Percentiles rank a stretch among this genome's conserved stretches.
Evolutionary conservation across 2,113 vertebrate species (phyloP).

Genomic region (Piliocolobus tephrosceles): DNA sequence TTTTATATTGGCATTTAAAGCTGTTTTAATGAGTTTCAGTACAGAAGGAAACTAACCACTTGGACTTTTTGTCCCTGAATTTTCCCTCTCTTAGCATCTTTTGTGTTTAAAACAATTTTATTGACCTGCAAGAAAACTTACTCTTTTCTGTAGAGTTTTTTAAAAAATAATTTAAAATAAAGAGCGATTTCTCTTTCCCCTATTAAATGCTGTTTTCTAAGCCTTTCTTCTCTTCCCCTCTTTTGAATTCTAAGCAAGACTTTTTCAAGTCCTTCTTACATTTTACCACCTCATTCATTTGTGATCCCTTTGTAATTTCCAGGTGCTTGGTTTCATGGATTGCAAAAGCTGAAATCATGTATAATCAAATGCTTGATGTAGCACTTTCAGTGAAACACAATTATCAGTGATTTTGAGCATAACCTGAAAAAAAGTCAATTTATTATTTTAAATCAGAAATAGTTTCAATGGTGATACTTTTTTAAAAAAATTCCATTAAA

Average conservation of each 20-base stretch:
- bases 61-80: background rate
- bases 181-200: background rate
- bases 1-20: conserved; percentile 21
- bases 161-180: background rate
- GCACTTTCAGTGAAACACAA: background rate
- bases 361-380: conserved; percentile 56
- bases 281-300: conserved; percentile 35
- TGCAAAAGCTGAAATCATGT: conserved; percentile 56
- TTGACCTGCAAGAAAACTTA: background rate
- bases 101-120: conserved; percentile 7
- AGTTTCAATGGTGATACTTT: conserved; percentile 37
- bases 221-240: background rate
- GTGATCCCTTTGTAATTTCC: conserved; percentile 52
- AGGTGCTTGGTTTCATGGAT: conserved; percentile 48
- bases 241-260: background rate
- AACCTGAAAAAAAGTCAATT: conserved; percentile 58
- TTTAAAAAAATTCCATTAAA: conserved; percentile 73
- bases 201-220: background rate
- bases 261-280: conserved; percentile 24
- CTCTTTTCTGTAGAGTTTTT: background rate
- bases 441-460: conserved; percentile 66
- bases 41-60: background rate
- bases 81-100: background rate
- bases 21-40: conserved; percentile 16
- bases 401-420: conserved; percentile 68